Evolutionary conservation across 2,797 vertebrate genomes (phyloP).

Genomic region (Podargus strigoides): DNA sequence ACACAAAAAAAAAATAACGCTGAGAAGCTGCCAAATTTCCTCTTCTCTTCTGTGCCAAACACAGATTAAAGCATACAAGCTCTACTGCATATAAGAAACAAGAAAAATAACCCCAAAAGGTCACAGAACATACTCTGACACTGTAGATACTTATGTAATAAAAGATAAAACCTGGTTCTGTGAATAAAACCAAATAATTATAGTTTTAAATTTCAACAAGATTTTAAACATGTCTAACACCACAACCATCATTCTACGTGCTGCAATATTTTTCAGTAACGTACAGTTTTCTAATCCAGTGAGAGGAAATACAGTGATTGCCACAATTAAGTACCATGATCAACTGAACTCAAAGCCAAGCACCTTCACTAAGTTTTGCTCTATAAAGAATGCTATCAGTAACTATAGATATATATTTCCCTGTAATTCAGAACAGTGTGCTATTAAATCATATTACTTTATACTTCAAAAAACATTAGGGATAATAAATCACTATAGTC

Average conservation of each 20-base stretch:
- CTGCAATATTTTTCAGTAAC: not conserved
- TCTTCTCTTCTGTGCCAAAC: no score
- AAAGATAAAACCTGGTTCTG: slow-evolving; percentile 12
- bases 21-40: no score
- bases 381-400: not conserved
- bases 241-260: not conserved
- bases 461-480: not conserved
- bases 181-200: not conserved
- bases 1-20: not conserved
- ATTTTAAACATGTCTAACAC: not conserved
- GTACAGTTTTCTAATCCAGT: not conserved
- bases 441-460: not conserved
- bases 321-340: not conserved
- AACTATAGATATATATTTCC: not conserved
- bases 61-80: slow-evolving; percentile 48
- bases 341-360: not conserved
- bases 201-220: not conserved
- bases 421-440: not conserved
- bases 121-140: slow-evolving; percentile 13
- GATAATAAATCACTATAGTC: not conserved
- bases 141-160: not conserved
- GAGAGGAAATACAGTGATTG: not conserved
- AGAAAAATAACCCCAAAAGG: slow-evolving; percentile 23
- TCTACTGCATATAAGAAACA: not conserved
- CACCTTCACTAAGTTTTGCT: not conserved